Evolutionary conservation across 2,113 vertebrate genomes (phyloP).

Genomic region (Eulacestoma nigropectus): DNA sequence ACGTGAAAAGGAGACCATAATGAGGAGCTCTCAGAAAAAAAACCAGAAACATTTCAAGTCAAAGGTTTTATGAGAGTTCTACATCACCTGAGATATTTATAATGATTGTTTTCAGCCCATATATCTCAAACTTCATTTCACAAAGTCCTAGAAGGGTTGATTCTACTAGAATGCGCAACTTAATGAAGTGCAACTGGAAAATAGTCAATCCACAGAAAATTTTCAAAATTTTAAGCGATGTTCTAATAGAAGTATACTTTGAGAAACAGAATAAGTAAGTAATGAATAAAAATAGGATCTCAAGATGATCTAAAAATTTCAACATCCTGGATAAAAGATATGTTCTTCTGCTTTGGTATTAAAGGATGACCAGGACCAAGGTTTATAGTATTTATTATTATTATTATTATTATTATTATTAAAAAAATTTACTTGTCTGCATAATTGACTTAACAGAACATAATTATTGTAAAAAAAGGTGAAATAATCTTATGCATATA

Average conservation of each 20-base stretch:
- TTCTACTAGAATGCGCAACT: background rate
- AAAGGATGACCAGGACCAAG: background rate
- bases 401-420: background rate
- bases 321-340: background rate
- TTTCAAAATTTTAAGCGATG: background rate
- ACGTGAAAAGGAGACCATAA: background rate
- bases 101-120: background rate
- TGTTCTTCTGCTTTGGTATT: background rate
- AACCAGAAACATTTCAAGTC: background rate
- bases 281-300: background rate
- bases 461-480: background rate
- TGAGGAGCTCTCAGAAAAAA: background rate
- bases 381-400: background rate
- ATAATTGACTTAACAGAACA: background rate
- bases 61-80: background rate
- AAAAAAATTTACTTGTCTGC: background rate
- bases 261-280: background rate
- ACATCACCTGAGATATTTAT: background rate
- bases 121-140: background rate
- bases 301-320: background rate
- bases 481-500: background rate
- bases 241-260: background rate
- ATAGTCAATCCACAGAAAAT: background rate
- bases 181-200: background rate
- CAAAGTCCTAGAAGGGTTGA: background rate